Conservation (phyloP, 2,797 vertebrate species). For the Hozukius guyotensis region DNA sequence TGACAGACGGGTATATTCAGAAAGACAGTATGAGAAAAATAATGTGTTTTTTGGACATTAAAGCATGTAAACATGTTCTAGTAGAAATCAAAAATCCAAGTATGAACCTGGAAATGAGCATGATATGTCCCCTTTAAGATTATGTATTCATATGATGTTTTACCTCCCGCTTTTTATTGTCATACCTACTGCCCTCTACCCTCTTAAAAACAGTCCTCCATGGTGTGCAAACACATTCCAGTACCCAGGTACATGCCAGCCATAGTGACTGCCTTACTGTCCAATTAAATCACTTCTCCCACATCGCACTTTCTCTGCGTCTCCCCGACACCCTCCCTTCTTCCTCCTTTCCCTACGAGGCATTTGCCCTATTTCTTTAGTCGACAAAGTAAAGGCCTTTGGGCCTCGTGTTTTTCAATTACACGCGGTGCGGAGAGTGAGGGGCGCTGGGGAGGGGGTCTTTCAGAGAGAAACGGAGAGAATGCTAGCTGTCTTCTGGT, state of each 20-base stretch:
- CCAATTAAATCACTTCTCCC: constrained; percentile 22
- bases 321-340: background rate
- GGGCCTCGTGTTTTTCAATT: constrained; percentile 66
- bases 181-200: background rate
- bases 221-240: constrained; percentile 9
- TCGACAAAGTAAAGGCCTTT: constrained; percentile 48
- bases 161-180: background rate
- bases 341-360: constrained; percentile 31
- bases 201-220: constrained; percentile 2
- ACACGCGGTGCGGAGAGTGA: constrained; percentile 38
- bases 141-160: background rate
- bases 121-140: background rate
- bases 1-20: too few species aligned
- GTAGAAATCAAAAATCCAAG: too few species aligned
- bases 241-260: background rate
- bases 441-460: constrained; percentile 13
- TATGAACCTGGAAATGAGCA: too few species aligned
- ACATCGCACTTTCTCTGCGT: constrained; percentile 1
- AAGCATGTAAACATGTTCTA: too few species aligned
- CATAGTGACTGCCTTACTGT: constrained; percentile 18
- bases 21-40: too few species aligned
- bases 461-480: constrained; percentile 31
- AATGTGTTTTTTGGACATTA: too few species aligned
- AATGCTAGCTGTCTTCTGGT: constrained; percentile 38
- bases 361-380: constrained; percentile 44